Evolutionary conservation across 64 coral and sea anemone species (phyloP), one percentile per base, ranked within the genome.

Genomic region (Hydrozoanthus tunicans): DNA sequence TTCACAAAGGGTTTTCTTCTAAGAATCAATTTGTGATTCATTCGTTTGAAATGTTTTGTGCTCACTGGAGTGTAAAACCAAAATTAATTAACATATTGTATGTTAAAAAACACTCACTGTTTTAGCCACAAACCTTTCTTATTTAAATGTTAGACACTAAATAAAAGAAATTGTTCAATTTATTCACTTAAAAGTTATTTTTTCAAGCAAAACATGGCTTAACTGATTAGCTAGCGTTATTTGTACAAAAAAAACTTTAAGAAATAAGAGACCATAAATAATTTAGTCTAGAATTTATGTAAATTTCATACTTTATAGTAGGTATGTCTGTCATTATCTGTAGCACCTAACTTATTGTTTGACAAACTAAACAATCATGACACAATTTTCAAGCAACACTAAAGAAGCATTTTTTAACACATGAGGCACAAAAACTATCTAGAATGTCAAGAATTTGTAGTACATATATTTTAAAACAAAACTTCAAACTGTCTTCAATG

Each of bases 1-100:
- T 55, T 54, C 17, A 64, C 69, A 73, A 23, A 32, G 5, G 5
- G 13, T 68, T 86, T 73, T 74, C n/a, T 26, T 58, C 15, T 58
- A 15, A 51, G 20, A 74, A 73, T 13, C 9, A 71, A 73, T 59
- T 61, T 43, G 5, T 66, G 64, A 12, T 76, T 74, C 10, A 52
- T 75, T 76, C 14, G 72, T 76, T 53, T 4, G 14, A 13, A 76
- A 76, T 9, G 32, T 2, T 75, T 32, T 52, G 24, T 55, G 53
- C 51, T 86, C 83, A 86, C 8, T 86, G 67, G 68, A 70, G 53
- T 86, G 69, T 86, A 23, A 86, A 86, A 73, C 59, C 55, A 9
- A 73, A 26, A 86, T 73, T 71, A 12, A 66, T 27, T 25, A 43
- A 51, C 10, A 76, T 53, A 76, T 32, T 10, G 51, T 9, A 25